Evolutionary conservation across 2,888 invertebrate species (phyloP), one percentile per base, ranked within the genome.

Genomic region (Sipha maydis): DNA sequence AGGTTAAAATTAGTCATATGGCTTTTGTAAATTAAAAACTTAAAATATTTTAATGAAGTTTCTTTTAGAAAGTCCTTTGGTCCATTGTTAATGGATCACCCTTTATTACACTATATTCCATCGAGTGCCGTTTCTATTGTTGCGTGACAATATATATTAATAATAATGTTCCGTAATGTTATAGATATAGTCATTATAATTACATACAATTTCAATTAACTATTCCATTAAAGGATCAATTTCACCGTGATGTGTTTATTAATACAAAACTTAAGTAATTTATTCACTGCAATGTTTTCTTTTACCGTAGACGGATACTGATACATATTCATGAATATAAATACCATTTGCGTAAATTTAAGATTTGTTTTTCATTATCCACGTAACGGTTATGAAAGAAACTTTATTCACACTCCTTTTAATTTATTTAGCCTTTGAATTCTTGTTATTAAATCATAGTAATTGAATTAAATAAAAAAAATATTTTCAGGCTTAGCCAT

Each of bases 301-400:
- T 79, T 79, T 79, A 61, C 34, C 79, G 56, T 21, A 78, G 77
- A 78, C 31, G 77, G 77, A 76, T 76, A 54, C 31, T 61, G 34
- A 61, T 61, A 79, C 56, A 79, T 61, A 79, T 61, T 61, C 79
- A 79, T 79, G 79, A 79, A 79, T 79, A 56, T 79, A 79, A 56
- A 79, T 61, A 61, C 61, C 19, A 61, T 34, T 34, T 34, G 34
- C 31, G 56, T 79, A 31, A 34, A 79, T 61, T 79, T 79, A 61
- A 34, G 54, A 79, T 79, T 79, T 79, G 56, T n/a, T 79, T 79
- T 56, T 61, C 34, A 34, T 79, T 79, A 56, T 34, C 11, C 25
- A 79, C 7, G 61, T 31, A 38, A 61, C 78, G 76, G 31, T 75
- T 38, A 54, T 48, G 34, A 73, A 17, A 69, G 67, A 67, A n/a